Conservation (phyloP, 2,113 vertebrate species). For the Phaetusa simplex region DNA sequence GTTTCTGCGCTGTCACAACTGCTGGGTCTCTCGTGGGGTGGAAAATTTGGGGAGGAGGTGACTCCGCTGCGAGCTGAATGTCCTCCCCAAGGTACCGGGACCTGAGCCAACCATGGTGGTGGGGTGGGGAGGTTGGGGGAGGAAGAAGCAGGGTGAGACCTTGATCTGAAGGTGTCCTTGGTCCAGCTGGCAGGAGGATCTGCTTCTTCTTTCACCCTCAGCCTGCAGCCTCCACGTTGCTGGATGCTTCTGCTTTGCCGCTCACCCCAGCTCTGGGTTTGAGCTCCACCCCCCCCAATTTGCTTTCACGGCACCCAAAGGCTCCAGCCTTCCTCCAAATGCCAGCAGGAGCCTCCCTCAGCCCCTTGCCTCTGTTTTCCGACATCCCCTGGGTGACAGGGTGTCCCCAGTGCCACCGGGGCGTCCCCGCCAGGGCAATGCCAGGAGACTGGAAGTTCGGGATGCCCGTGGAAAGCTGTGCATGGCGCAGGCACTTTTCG, state of each 20-base stretch:
- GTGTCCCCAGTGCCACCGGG: background rate
- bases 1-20: background rate
- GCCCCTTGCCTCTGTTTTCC: rapidly evolving
- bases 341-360: rapidly evolving
- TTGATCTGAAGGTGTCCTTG: background rate
- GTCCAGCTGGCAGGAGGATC: background rate
- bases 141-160: background rate
- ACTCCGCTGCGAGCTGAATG: background rate
- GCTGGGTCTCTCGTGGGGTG: background rate
- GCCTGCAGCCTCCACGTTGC: background rate
- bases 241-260: background rate
- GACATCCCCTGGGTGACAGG: rapidly evolving
- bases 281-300: background rate
- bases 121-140: background rate
- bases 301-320: background rate
- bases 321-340: background rate
- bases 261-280: background rate
- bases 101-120: background rate
- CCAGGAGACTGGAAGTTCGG: rapidly evolving
- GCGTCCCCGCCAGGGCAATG: background rate
- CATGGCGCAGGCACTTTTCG: rapidly evolving
- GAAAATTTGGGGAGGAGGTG: background rate
- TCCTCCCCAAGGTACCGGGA: background rate
- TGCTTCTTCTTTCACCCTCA: background rate
- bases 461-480: background rate